phyloP scores from a whole-genome alignment of 2,113 vertebrate species.

The Petroica traversi region DNA sequence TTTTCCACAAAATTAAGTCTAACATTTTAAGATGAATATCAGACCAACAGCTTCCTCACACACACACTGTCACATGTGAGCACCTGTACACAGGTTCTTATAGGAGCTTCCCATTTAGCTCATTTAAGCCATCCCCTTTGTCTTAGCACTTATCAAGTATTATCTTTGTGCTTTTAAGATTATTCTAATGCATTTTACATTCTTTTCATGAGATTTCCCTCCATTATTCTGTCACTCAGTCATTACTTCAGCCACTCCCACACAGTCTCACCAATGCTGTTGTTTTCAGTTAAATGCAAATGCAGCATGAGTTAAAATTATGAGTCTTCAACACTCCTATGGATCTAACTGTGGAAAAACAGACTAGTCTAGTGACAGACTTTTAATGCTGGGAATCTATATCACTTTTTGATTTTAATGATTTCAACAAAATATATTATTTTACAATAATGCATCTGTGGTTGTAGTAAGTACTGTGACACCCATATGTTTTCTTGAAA shows the following conservation, averaged over 20 bases:
- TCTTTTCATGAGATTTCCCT: not conserved
- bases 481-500: not conserved
- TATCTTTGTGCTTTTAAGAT: not conserved
- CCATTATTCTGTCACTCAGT: not conserved
- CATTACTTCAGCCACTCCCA: not conserved
- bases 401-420: not conserved
- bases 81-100: not conserved
- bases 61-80: rapidly evolving
- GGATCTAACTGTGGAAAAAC: not conserved
- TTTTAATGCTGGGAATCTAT: not conserved
- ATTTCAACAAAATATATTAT: not conserved
- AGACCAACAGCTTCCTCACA: not conserved
- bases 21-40: not conserved
- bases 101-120: not conserved
- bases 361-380: not conserved
- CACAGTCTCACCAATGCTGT: not conserved
- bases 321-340: not conserved
- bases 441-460: not conserved
- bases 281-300: not conserved
- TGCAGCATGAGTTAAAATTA: not conserved
- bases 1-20: not conserved
- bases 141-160: not conserved
- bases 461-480: not conserved
- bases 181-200: not conserved
- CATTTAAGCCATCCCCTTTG: not conserved